Base-by-base conservation (phyloP, 1,140 invertebrate species). In the Bombus haemorrhoidalis region DNA sequence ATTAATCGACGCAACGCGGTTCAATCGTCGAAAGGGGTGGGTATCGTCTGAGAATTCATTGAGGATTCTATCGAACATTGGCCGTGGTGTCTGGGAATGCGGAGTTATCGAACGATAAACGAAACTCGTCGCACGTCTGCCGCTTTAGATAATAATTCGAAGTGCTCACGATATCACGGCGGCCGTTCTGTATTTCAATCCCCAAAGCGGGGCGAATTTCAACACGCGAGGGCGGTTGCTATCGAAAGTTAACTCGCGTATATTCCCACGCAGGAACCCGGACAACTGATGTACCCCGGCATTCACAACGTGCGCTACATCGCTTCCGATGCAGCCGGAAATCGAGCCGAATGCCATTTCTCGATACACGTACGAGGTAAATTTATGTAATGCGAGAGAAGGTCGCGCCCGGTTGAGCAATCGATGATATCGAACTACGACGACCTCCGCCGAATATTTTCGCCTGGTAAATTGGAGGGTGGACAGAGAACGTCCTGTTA, bases 271-370 rank as follows among this genome's bases (percentile, higher is more conserved):
- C 81, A 97, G 96, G 95, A 96, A 86, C 96, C 97, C 53, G 96
- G 96, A 76, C 95, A 96, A 81, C 87, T 95, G 78, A 96, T 97
- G 90, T 94, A 95, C 62, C 90, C 93, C 53, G 97, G 97, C 18
- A 91, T 96, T 82, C 96, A 97, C 92, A 95, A 96, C 75, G 95
- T 97, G 37, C 96, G 95, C 86, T 97, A 97, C 91, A 95, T 97
- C 80, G 97, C 96, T 62, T 96, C 95, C 83, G 96, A 97, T 89
- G 95, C 95, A 37, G 95, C 96, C 80, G 96, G 96, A 84, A 96
- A 96, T 92, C 95, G 95, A 90, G 96, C 96, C 53, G 95, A 95
- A 84, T 97, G 97, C 93, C 96, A 95, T 90, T 97, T 97, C 93
- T 95, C 95, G 15, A 95, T 97, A 83, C 95, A 95, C 85, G 95